phyloP scores from a whole-genome alignment of 2,797 vertebrate genomes.

The Sebastiscus tertius region DNA sequence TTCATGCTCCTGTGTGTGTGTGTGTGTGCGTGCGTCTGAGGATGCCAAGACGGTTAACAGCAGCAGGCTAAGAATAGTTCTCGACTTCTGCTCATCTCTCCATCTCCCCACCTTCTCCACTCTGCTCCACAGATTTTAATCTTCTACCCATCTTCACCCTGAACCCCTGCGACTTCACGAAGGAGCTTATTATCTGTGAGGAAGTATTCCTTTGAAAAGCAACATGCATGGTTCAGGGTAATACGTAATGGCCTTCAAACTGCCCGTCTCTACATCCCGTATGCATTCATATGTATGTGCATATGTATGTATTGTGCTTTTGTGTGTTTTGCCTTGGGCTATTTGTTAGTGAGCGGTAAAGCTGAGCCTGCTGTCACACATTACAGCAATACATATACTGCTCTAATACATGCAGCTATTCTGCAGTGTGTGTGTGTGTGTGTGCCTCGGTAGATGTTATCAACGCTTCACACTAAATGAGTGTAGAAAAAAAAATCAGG shows the following conservation, averaged over 20 bases:
- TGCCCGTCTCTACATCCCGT: neutral
- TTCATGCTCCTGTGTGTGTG: neutral
- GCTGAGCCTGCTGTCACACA: constrained; percentile 19
- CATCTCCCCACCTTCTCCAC: constrained; percentile 21
- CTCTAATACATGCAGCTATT: constrained; percentile 25
- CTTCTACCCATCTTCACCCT: constrained; percentile 13
- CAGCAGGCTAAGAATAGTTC: constrained; percentile 70
- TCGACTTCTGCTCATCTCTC: constrained; percentile 51
- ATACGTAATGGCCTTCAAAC: constrained; percentile 9
- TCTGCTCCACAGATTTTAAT: constrained; percentile 40
- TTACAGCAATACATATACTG: constrained; percentile 26
- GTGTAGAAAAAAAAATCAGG: constrained; percentile 8
- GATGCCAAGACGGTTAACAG: constrained; percentile 64
- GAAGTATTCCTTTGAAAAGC: constrained; percentile 25
- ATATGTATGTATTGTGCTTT: constrained; percentile 34
- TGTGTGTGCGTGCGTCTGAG: constrained; percentile 11
- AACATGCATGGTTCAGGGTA: neutral
- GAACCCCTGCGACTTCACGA: neutral
- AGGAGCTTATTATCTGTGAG: neutral
- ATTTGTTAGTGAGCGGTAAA: constrained; percentile 51
- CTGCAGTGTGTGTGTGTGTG: constrained; percentile 4
- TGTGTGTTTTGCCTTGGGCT: constrained; percentile 38
- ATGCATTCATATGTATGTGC: constrained; percentile 19
- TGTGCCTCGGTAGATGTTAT: constrained; percentile 32
- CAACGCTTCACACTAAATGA: constrained; percentile 43